Conservation (phyloP, 2,888 invertebrate species). For the Palloptera scutellata region DNA sequence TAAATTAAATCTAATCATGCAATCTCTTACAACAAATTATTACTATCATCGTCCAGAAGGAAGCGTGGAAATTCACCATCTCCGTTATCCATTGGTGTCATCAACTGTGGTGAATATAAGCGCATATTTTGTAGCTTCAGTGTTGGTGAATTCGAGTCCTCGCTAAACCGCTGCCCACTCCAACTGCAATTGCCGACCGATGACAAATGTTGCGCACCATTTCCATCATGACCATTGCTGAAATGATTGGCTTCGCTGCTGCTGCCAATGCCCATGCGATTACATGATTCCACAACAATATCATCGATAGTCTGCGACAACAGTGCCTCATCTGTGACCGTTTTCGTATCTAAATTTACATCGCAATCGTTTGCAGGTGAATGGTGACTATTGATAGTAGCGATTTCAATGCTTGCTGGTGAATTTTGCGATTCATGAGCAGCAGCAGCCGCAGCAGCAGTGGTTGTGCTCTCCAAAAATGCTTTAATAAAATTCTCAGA, state of each 20-base stretch:
- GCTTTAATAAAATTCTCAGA: slow-evolving; percentile 56
- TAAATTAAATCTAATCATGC: neutral
- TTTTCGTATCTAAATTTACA: slow-evolving; percentile 16
- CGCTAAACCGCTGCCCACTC: slow-evolving; percentile 5
- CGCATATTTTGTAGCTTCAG: slow-evolving; percentile 72
- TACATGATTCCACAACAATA: slow-evolving; percentile 62
- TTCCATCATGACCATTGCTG: slow-evolving; percentile 50
- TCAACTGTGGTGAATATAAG: slow-evolving; percentile 64
- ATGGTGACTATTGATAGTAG: slow-evolving; percentile 35
- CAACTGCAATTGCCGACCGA: neutral
- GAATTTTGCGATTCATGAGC: slow-evolving; percentile 61
- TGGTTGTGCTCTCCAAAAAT: slow-evolving; percentile 48
- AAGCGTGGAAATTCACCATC: slow-evolving; percentile 39
- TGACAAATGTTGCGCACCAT: slow-evolving; percentile 36
- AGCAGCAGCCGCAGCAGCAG: neutral
- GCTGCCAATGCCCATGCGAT: slow-evolving; percentile 58
- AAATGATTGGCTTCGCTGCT: slow-evolving; percentile 29
- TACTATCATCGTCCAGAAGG: slow-evolving; percentile 36
- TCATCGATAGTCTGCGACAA: slow-evolving; percentile 61
- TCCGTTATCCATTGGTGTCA: slow-evolving; percentile 27
- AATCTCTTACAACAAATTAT: slow-evolving; percentile 15
- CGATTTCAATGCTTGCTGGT: slow-evolving; percentile 63
- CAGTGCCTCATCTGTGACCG: slow-evolving; percentile 45
- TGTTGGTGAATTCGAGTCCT: slow-evolving; percentile 69
- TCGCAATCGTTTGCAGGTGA: slow-evolving; percentile 9